Percentiles rank a stretch among this genome's conserved stretches.
phyloP scores from a whole-genome alignment of 2,888 invertebrate genomes.

The Caenorhabditis sp. region DNA sequence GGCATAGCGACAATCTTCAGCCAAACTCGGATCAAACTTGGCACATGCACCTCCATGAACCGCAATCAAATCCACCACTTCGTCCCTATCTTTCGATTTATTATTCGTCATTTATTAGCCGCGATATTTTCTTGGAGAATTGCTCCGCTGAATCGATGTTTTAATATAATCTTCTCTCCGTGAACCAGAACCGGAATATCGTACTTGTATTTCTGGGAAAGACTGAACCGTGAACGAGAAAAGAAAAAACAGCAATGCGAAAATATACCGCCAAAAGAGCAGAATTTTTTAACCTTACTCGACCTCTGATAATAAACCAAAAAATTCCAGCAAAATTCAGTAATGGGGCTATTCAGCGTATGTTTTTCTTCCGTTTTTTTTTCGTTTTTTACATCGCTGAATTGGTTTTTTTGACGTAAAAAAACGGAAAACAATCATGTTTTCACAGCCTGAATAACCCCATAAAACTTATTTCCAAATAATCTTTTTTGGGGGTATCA shows the following conservation, averaged over 20 bases:
- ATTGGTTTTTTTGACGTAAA: too few species aligned
- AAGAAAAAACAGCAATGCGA: conserved; percentile 71
- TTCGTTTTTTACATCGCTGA: too few species aligned
- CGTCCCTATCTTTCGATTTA: conserved; percentile 10
- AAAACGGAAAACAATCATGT: too few species aligned
- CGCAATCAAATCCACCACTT: conserved; percentile 82
- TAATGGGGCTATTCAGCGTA: too few species aligned
- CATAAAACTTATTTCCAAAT: too few species aligned
- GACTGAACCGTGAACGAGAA: too few species aligned
- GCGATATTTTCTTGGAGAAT: conserved; percentile 61
- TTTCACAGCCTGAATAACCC: too few species aligned
- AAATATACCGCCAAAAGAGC: too few species aligned
- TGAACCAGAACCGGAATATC: conserved; percentile 81
- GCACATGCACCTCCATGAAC: conserved; percentile 84
- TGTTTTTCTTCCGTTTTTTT: too few species aligned
- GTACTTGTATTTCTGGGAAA: conserved; percentile 79
- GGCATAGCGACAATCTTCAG: conserved; percentile 38
- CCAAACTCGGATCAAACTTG: conserved; percentile 25
- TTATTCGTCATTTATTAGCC: conserved; percentile 79
- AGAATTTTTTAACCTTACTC: too few species aligned
- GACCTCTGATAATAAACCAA: too few species aligned
- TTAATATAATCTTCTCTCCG: conserved; percentile 79
- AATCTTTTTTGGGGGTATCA: too few species aligned
- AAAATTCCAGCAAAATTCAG: conserved; percentile 53
- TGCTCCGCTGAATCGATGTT: conserved; percentile 79